Conservation (phyloP, 1,140 invertebrate species). For the Ceratina calcarata region DNA sequence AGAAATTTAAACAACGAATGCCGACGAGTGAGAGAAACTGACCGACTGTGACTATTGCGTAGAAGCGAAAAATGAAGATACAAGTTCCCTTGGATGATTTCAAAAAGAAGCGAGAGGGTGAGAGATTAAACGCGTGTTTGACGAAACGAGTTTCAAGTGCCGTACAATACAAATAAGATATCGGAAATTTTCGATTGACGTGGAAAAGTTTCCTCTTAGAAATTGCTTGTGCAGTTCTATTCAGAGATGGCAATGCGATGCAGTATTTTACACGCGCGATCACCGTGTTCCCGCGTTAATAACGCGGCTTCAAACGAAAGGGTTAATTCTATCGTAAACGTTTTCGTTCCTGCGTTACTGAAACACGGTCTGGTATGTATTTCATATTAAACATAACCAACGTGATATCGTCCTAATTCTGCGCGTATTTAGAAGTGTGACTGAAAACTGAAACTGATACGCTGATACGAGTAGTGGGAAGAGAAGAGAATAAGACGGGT, state of each 20-base stretch:
- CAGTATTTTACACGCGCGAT: not conserved
- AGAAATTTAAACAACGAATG: not conserved
- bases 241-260: constrained; percentile 37
- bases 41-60: no score
- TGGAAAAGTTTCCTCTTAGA: constrained; percentile 1
- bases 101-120: not conserved
- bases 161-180: constrained; percentile 2
- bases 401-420: no score
- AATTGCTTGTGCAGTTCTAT: constrained; percentile 13
- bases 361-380: no score
- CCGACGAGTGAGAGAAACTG: no score
- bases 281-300: not conserved
- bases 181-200: constrained; percentile 15
- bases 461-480: no score
- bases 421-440: no score
- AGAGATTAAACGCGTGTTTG: not conserved
- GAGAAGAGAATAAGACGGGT: no score
- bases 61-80: not conserved
- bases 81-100: not conserved
- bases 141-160: not conserved
- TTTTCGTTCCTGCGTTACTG: no score
- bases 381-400: no score
- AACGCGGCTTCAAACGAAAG: not conserved
- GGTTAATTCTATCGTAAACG: no score
- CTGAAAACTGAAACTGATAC: no score